Conservation (phyloP, 2,797 vertebrate species). For the Lophotriccus pileatus region DNA sequence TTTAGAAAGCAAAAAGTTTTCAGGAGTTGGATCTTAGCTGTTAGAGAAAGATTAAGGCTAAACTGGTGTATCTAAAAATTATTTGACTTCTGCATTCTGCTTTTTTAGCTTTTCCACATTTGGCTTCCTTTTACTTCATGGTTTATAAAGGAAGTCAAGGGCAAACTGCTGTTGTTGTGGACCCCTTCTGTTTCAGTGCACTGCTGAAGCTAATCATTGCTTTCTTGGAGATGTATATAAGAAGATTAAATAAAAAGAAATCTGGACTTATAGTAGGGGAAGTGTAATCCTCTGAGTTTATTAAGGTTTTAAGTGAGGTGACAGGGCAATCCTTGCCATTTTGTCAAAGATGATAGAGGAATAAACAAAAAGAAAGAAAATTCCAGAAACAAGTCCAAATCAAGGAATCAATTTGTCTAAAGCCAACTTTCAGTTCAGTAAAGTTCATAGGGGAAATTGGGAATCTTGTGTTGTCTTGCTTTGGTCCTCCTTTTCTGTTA, state of each 20-base stretch:
- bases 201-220: neutral
- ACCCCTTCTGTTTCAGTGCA: neutral
- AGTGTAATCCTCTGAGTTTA: slow-evolving; percentile 4
- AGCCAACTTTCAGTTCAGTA: neutral
- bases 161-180: neutral
- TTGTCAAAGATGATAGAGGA: neutral
- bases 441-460: neutral
- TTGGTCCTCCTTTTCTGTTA: neutral
- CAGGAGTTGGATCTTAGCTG: neutral
- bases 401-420: neutral
- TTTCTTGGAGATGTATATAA: slow-evolving; percentile 32
- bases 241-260: slow-evolving; percentile 16
- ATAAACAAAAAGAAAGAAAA: slow-evolving; percentile 24
- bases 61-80: neutral
- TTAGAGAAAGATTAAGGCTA: neutral
- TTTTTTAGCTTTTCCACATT: neutral
- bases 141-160: neutral
- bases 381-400: neutral
- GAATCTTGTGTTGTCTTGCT: neutral
- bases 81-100: neutral
- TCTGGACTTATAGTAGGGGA: neutral
- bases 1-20: neutral
- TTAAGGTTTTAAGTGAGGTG: slow-evolving; percentile 5
- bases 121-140: neutral
- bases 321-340: slow-evolving; percentile 11